Base-by-base conservation (phyloP, 2,113 vertebrate genomes). In the Eurystomus gularis region DNA sequence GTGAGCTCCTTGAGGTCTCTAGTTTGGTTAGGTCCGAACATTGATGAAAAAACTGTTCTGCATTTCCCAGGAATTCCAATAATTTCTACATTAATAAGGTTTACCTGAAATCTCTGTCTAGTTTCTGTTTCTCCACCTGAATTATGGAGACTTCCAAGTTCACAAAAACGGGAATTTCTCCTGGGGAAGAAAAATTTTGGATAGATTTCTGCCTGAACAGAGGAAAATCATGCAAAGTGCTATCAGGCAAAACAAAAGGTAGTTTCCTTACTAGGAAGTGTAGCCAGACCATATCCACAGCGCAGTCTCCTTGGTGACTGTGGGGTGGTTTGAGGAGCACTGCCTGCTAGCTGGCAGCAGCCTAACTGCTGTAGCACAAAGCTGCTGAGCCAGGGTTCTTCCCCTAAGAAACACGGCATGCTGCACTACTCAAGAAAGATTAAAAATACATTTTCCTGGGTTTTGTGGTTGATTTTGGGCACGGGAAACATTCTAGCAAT, bases 321-420 rank as follows among this genome's bases (percentile, higher is more conserved):
- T n/a, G 39, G 69, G 10, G 24, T 65, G 26, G 44, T 44, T 62
- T 16, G 29, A 73, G 13, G 15, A 68, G 44, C 40, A 35, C 35
- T 60, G 46, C 6, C 14, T n/a, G 35, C 13, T 61, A 37, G 19
- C 55, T 66, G 60, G 51, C 25, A 86, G 81, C 40, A 70, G 49
- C 26, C 33, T 69, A 57, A 88, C 3, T 48, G 35, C 20, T 1
- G 0, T 7, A 40, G 40, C 82, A 79, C 61, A 64, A 68, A 73
- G 21, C 26, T 79, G 54, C 55, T 71, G 46, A 85, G 68, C 17
- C 18, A 73, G 3, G 11, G 40, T 71, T 54, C 61, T 31, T 87
- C 21, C 21, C 11, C 21, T 23, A 65, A 40, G 46, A 46, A 93
- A 49, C 10, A 54, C 6, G 3, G n/a, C 1, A 3, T 0, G 0